Evolutionary conservation across 2,888 invertebrate genomes (phyloP).

Genomic region (Meghimatium bilineatum): DNA sequence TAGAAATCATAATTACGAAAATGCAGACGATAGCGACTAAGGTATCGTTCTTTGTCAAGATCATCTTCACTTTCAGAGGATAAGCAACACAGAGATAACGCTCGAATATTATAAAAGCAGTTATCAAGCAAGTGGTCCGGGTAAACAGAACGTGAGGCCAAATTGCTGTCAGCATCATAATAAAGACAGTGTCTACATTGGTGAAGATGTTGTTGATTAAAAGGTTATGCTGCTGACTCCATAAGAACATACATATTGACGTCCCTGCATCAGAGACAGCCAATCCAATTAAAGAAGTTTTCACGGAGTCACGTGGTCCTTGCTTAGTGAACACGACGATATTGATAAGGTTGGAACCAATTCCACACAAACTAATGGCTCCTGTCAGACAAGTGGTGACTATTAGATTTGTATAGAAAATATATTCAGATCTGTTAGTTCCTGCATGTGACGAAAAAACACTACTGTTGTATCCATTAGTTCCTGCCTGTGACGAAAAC

Average conservation of each 20-base stretch:
- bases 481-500: too few relatives aligned
- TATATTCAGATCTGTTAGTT: background rate
- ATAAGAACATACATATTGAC: background rate
- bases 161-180: background rate
- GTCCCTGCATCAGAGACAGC: background rate
- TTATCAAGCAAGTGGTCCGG: background rate
- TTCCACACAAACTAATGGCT: background rate
- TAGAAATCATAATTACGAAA: background rate
- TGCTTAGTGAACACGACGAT: background rate
- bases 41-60: background rate
- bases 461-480: too few relatives aligned
- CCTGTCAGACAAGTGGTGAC: background rate
- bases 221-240: background rate
- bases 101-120: background rate
- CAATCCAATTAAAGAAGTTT: background rate
- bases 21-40: background rate
- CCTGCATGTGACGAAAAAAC: too few relatives aligned
- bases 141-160: background rate
- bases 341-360: background rate
- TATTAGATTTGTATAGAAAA: background rate
- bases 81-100: conserved; percentile 3
- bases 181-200: too few relatives aligned
- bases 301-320: background rate
- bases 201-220: background rate
- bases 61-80: conserved; percentile 5